Evolutionary conservation across 2,888 invertebrate genomes (phyloP).

Genomic region (Synanthedon vespiformis): DNA sequence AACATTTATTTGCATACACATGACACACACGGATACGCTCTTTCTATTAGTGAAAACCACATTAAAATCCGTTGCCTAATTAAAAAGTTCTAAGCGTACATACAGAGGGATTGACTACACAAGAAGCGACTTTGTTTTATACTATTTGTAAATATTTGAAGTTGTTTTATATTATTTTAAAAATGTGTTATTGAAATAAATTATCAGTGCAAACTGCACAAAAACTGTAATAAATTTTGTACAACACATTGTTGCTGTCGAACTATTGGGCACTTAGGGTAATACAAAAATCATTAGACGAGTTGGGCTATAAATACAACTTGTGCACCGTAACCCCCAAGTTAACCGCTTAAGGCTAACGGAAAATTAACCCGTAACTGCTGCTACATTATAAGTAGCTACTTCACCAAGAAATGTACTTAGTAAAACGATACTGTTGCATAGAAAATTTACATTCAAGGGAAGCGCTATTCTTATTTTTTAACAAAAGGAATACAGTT

Average conservation of each 20-base stretch:
- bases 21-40: too few relatives aligned
- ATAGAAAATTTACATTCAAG: too few relatives aligned
- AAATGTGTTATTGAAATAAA: neutral
- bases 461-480: too few relatives aligned
- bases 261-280: slow-evolving; percentile 10
- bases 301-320: slow-evolving; percentile 41
- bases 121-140: too few relatives aligned
- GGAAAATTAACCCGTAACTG: slow-evolving; percentile 46
- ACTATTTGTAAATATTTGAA: too few relatives aligned
- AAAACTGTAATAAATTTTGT: neutral
- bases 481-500: too few relatives aligned
- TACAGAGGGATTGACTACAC: too few relatives aligned
- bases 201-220: neutral
- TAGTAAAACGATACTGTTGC: neutral
- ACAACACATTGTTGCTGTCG: neutral
- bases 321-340: slow-evolving; percentile 31
- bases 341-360: slow-evolving; percentile 44
- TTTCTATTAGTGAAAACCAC: too few relatives aligned
- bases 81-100: too few relatives aligned
- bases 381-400: slow-evolving; percentile 13
- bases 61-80: too few relatives aligned
- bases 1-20: too few relatives aligned
- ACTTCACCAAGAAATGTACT: neutral
- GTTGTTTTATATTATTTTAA: neutral
- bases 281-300: slow-evolving; percentile 49